These are phyloP conservation scores for Manacus vitellinus DNA, from an alignment of 2,113 vertebrate species.

Conservation along the genomic window DNA sequence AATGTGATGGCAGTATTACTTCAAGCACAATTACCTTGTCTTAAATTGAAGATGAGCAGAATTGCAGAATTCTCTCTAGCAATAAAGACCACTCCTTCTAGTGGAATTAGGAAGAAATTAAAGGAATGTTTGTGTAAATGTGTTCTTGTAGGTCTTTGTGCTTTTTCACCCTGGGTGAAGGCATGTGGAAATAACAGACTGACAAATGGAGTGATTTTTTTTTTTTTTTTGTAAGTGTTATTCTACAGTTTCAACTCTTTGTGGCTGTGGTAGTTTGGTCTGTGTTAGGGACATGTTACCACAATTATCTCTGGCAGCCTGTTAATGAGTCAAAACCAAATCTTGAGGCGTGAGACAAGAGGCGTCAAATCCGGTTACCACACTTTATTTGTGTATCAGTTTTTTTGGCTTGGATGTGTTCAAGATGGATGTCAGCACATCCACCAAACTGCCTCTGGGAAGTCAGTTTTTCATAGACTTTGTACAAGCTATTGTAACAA, in stretches of 20 bases:
- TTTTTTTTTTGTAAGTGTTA: neutral
- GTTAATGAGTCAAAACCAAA: neutral
- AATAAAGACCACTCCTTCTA: neutral
- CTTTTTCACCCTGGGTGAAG: neutral
- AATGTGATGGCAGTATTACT: conserved; percentile 49
- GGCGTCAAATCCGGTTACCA: neutral
- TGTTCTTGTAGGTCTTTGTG: neutral
- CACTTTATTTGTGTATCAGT: neutral
- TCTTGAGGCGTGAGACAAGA: neutral
- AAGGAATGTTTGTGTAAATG: neutral
- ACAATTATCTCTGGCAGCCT: neutral
- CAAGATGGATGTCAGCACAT: neutral
- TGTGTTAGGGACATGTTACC: neutral
- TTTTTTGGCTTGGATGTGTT: neutral
- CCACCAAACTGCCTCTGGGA: neutral
- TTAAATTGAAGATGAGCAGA: conserved; percentile 50
- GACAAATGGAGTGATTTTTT: neutral
- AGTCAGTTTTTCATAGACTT: neutral
- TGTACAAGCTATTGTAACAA: neutral
- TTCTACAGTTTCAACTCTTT: neutral
- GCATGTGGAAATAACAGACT: neutral
- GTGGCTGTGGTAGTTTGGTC: neutral
- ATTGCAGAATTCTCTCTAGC: neutral
- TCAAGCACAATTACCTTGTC: conserved; percentile 54
- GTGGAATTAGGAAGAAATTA: conserved; percentile 33